A percentile compares a stretch with the other conserved stretches of the same genome.
Conservation (phyloP, 2,888 invertebrate genomes). For the Slavum lentiscoides region DNA sequence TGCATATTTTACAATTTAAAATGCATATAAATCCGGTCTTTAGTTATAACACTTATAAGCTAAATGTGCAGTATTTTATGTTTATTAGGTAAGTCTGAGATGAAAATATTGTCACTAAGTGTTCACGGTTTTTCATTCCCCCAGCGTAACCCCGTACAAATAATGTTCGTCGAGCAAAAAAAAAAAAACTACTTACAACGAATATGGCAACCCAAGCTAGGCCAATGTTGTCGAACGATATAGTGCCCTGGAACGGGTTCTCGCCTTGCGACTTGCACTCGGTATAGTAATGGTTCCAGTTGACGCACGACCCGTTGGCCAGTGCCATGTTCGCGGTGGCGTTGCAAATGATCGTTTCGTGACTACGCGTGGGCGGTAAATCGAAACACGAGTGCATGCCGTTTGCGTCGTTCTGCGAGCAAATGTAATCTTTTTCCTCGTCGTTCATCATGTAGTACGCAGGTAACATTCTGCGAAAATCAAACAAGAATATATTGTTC, state of each 20-base stretch:
- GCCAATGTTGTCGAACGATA: slow-evolving; percentile 99
- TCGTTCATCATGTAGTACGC: slow-evolving; percentile 81
- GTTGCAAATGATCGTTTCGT: slow-evolving; percentile 73
- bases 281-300: slow-evolving; percentile 99
- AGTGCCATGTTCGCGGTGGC: slow-evolving; percentile 70
- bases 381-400: slow-evolving; percentile 91
- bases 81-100: too few relatives aligned
- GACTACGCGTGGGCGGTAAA: slow-evolving; percentile 76
- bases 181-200: slow-evolving; percentile 72
- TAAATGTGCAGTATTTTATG: too few relatives aligned
- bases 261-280: slow-evolving; percentile 88
- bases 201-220: slow-evolving; percentile 99
- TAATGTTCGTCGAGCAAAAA: too few relatives aligned
- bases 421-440: slow-evolving; percentile 94
- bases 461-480: slow-evolving; percentile 64
- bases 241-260: slow-evolving; percentile 98
- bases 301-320: slow-evolving; percentile 82
- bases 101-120: too few relatives aligned
- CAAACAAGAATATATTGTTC: too few relatives aligned
- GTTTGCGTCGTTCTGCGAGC: slow-evolving; percentile 87
- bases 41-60: too few relatives aligned
- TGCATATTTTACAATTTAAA: too few relatives aligned
- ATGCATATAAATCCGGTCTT: too few relatives aligned
- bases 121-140: too few relatives aligned
- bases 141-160: too few relatives aligned